phyloP scores from a whole-genome alignment of 2,888 invertebrate genomes.

The Patella depressa region DNA sequence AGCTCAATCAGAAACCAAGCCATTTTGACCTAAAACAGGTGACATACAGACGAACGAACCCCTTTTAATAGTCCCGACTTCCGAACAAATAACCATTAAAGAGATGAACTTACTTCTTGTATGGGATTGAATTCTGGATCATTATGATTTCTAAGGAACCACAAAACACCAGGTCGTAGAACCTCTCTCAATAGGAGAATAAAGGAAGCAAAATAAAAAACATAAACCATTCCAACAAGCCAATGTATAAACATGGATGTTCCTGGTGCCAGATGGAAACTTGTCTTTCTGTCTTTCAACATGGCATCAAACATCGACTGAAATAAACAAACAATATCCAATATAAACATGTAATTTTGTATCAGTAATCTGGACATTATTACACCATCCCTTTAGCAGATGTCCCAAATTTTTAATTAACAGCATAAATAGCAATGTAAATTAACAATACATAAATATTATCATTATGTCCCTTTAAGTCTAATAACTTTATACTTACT shows the following conservation, averaged over 20 bases:
- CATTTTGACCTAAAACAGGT: too few relatives aligned
- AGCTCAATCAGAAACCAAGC: too few relatives aligned
- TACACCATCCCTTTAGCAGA: too few relatives aligned
- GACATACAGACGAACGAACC: too few relatives aligned
- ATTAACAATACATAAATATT: too few relatives aligned
- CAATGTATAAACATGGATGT: constrained; percentile 98
- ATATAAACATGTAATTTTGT: too few relatives aligned
- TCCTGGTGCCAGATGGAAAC: constrained; percentile 91
- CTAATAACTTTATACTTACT: constrained; percentile 57
- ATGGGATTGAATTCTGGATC: constrained; percentile 99
- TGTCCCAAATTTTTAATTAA: too few relatives aligned
- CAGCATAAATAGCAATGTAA: too few relatives aligned
- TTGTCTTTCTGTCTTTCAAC: constrained; percentile 80
- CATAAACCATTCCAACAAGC: constrained; percentile 98
- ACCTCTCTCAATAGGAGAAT: constrained; percentile 93
- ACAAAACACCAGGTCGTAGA: constrained; percentile 94
- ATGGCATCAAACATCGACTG: constrained; percentile 71
- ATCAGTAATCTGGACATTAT: too few relatives aligned
- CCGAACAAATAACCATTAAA: too few relatives aligned
- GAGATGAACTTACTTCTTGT: constrained; percentile 77
- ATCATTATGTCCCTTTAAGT: neutral
- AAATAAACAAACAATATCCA: constrained; percentile 22
- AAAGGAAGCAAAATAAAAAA: constrained; percentile 96
- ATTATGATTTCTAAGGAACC: constrained; percentile 97
- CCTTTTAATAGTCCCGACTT: too few relatives aligned